phyloP scores from a whole-genome alignment of 2,888 invertebrate genomes.

The Dynastes tityus region DNA sequence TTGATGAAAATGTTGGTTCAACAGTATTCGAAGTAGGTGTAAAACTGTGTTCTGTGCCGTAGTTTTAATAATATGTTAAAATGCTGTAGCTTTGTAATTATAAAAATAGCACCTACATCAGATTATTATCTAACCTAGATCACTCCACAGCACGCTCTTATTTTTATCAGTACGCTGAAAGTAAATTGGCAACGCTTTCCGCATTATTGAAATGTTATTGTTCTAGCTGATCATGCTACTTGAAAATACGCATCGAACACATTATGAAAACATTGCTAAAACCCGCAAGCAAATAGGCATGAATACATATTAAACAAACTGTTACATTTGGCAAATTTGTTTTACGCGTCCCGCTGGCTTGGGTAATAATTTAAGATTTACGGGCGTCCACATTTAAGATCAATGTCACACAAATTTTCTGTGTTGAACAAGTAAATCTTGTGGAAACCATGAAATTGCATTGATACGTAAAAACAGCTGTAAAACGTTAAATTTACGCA shows the following conservation, averaged over 20 bases:
- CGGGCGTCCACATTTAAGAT: constrained; percentile 23
- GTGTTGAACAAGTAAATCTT: constrained; percentile 23
- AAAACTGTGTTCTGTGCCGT: no score
- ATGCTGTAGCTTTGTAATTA: no score
- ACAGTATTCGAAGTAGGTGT: no score
- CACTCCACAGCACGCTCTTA: neutral
- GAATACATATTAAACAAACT: constrained; percentile 12
- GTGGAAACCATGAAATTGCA: neutral
- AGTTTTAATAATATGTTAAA: no score
- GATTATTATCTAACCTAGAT: no score
- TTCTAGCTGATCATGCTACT: neutral
- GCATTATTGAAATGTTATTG: constrained; percentile 3
- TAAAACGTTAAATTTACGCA: constrained; percentile 14
- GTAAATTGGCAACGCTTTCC: constrained; percentile 2
- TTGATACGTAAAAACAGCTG: constrained; percentile 20
- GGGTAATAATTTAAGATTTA: constrained; percentile 17
- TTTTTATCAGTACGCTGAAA: neutral
- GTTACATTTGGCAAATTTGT: constrained; percentile 8
- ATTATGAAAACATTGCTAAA: neutral
- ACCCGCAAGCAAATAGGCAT: neutral
- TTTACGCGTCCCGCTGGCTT: neutral
- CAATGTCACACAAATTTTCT: constrained; percentile 26
- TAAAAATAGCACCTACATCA: no score
- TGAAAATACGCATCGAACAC: neutral
- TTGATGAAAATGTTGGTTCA: no score